Base-by-base conservation (phyloP, 2,888 invertebrate species). In the Dasypolia templi region DNA sequence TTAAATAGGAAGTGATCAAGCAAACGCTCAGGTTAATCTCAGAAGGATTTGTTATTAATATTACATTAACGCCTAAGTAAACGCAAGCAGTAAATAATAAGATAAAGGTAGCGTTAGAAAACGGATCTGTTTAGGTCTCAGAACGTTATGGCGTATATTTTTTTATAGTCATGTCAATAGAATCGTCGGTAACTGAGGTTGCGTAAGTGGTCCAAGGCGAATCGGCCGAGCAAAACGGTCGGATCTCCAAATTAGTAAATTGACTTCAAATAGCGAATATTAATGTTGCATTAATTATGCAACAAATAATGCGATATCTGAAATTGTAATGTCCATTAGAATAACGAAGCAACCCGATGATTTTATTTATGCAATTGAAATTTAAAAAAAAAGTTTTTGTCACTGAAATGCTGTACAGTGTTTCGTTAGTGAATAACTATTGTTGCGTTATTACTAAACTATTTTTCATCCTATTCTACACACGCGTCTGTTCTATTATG, bases 121-220 rank as follows among this genome's bases (percentile, higher is more conserved):
- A 75, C 49, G 32, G 56, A 62, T 39, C 29, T 68, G 58, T 61
- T 35, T 17, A 72, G 19, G 26, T 67, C 22, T 76, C 19, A 51
- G 17, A 53, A 58, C 32, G 55, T 75, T 71, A 55, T 72, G 39
- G 72, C 69, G 61, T 73, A 65, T 61, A 61, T 53, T 68, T 68
- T 68, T 77, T 77, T 69, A 66, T 65, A 76, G 68, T 73, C 59
- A 68, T 86, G 76, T 86, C 87, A 85, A 85, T 87, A 85, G 79
- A 85, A 86, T 86, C 73, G 81, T 82, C 83, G 77, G 87, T 88
- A 88, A 87, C 87, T 86, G 84, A 81, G 84, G 86, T 91, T 92
- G 88, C 89, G 89, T 91, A 94, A 94, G 89, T 94, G 91, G 94
- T 90, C 92, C 95, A 95, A 95, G 94, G 95, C 84, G 79, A 91